Percentiles rank a stretch among this genome's conserved stretches.
These are phyloP conservation scores for Vicugna pacos DNA, from an alignment of 2,113 vertebrate species.

Conservation along the genomic window DNA sequence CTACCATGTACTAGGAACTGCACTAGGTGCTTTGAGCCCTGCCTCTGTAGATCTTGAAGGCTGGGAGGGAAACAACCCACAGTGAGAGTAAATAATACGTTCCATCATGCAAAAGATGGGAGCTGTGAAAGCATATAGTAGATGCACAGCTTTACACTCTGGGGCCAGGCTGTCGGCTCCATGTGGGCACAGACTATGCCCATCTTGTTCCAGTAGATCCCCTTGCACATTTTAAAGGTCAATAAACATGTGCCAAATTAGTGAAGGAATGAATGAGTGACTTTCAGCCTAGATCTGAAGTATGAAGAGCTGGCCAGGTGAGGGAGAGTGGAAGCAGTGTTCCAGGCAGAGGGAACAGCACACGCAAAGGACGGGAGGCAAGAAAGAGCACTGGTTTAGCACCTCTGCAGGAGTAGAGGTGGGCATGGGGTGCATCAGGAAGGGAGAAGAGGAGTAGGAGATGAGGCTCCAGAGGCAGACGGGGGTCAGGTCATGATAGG, in stretches of 20 bases:
- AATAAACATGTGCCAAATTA: too few species aligned
- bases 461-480: not conserved
- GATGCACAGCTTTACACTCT: rapidly evolving
- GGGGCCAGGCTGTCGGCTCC: not conserved
- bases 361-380: not conserved
- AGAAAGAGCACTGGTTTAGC: not conserved
- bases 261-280: not conserved
- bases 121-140: rapidly evolving
- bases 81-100: rapidly evolving
- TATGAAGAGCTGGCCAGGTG: not conserved
- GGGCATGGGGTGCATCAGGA: rapidly evolving
- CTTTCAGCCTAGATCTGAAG: not conserved
- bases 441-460: not conserved
- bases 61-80: not conserved
- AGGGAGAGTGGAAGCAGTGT: not conserved
- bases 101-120: rapidly evolving
- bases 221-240: not conserved
- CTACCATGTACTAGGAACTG: not conserved
- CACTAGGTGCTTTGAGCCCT: not conserved
- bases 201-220: not conserved
- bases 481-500: too few species aligned
- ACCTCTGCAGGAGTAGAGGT: not conserved
- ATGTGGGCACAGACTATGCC: not conserved
- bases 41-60: too few species aligned
- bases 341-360: not conserved